These are phyloP conservation scores for Macrosoma leucophasiata DNA, from an alignment of 2,888 invertebrate genomes.

Conservation along the genomic window DNA sequence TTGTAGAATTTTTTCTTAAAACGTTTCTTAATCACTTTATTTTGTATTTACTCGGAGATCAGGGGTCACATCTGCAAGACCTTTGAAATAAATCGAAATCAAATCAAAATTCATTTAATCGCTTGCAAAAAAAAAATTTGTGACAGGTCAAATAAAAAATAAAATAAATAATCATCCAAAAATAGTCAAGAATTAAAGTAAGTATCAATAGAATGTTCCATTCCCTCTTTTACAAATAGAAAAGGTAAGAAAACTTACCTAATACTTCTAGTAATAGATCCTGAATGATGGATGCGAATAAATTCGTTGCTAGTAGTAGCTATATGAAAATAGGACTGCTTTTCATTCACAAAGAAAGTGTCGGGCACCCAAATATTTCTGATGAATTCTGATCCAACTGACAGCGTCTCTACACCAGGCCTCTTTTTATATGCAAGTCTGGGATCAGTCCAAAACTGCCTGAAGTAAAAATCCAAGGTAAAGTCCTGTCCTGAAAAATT, in stretches of 20 bases:
- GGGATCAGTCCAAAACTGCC: slow-evolving; percentile 98
- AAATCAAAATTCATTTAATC: too few relatives aligned
- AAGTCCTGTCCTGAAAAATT: slow-evolving; percentile 81
- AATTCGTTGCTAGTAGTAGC: slow-evolving; percentile 99
- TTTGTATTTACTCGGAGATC: too few relatives aligned
- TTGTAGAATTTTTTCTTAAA: too few relatives aligned
- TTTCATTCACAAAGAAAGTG: slow-evolving; percentile 99
- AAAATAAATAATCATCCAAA: too few relatives aligned
- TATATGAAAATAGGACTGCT: slow-evolving; percentile 99
- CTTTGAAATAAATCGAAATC: too few relatives aligned
- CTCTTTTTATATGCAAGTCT: slow-evolving; percentile 92
- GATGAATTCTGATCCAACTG: slow-evolving; percentile 96
- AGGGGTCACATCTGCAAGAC: too few relatives aligned
- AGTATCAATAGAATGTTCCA: too few relatives aligned
- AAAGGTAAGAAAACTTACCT: slow-evolving; percentile 77
- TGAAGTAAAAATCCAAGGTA: slow-evolving; percentile 98
- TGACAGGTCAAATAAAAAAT: slow-evolving; percentile 2
- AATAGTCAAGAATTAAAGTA: too few relatives aligned
- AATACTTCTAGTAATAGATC: slow-evolving; percentile 95
- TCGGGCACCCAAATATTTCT: slow-evolving; percentile 99
- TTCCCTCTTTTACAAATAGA: too few relatives aligned
- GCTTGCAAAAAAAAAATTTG: too few relatives aligned
- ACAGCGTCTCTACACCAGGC: slow-evolving; percentile 91
- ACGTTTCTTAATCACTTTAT: too few relatives aligned
- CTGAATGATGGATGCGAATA: slow-evolving; percentile 95